Conservation (phyloP, 1,140 invertebrate genomes). For the Drosophila nikananu region DNA sequence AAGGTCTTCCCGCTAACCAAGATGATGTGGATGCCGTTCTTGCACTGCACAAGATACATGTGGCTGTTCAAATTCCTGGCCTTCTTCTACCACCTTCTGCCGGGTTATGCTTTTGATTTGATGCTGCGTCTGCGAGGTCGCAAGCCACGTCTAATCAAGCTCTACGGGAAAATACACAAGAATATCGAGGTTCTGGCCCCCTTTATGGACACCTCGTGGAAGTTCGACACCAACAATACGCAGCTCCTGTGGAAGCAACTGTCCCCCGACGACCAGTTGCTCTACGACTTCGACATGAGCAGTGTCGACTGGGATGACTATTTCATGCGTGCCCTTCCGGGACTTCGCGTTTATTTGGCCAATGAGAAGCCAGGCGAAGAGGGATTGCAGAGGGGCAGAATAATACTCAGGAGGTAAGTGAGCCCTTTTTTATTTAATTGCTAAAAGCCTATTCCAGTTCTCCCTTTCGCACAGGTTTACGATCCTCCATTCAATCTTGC, state of each 20-base stretch:
- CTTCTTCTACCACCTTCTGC: constrained; percentile 87
- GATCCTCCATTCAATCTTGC: constrained; percentile 43
- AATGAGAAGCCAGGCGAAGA: constrained; percentile 88
- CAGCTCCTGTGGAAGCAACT: constrained; percentile 87
- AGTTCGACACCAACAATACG: constrained; percentile 89
- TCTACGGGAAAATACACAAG: constrained; percentile 90
- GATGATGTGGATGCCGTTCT: constrained; percentile 86
- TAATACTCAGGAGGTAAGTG: constrained; percentile 15
- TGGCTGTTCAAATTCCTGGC: constrained; percentile 85
- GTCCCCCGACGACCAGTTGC: constrained; percentile 87
- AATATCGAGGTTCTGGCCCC: constrained; percentile 89
- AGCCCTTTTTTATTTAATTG: neutral
- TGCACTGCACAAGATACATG: constrained; percentile 83
- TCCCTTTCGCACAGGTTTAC: constrained; percentile 25
- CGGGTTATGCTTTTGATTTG: constrained; percentile 87
- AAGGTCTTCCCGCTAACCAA: constrained; percentile 71
- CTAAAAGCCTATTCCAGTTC: neutral
- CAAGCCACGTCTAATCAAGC: constrained; percentile 86
- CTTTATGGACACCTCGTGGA: constrained; percentile 90
- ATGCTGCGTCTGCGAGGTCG: constrained; percentile 84
- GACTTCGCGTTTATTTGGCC: constrained; percentile 89
- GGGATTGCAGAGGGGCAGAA: constrained; percentile 71
- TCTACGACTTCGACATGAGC: constrained; percentile 90
- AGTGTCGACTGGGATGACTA: constrained; percentile 89
- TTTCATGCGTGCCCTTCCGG: constrained; percentile 87